phyloP scores from a whole-genome alignment of 1,140 invertebrate species.

The Papilio polytes region DNA sequence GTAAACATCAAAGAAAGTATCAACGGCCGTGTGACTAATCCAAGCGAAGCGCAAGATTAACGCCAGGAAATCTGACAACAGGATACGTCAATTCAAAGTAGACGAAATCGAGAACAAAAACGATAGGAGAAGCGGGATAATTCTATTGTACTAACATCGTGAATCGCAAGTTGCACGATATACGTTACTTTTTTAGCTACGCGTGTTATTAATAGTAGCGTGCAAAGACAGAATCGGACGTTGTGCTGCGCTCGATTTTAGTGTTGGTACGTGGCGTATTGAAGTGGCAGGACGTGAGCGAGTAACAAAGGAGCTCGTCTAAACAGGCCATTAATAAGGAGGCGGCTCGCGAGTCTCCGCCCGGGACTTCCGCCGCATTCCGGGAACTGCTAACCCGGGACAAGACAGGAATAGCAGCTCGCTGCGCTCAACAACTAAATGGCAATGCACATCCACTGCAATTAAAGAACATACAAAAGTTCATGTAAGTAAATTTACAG shows the following conservation, averaged over 20 bases:
- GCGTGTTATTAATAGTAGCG: conserved; percentile 29
- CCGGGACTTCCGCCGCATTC: conserved; percentile 76
- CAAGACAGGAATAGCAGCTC: conserved; percentile 77
- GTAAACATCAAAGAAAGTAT: conserved; percentile 61
- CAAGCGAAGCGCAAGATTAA: conserved; percentile 66
- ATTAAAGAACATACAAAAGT: conserved; percentile 9
- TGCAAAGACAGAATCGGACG: conserved; percentile 49
- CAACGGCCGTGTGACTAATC: conserved; percentile 62
- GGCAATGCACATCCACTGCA: conserved; percentile 47
- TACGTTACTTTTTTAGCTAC: conserved; percentile 46
- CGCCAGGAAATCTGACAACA: conserved; percentile 73
- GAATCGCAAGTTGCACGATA: conserved; percentile 30
- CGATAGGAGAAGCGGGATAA: conserved; percentile 44
- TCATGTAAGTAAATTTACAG: not conserved
- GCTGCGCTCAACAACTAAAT: conserved; percentile 56
- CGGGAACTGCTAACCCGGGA: conserved; percentile 69
- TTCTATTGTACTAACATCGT: conserved; percentile 50
- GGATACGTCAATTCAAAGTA: conserved; percentile 78
- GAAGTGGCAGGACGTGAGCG: conserved; percentile 72
- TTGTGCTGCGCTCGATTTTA: conserved; percentile 41
- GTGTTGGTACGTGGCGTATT: conserved; percentile 48
- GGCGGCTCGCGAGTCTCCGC: conserved; percentile 64
- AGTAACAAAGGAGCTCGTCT: conserved; percentile 79
- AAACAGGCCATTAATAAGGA: conserved; percentile 82
- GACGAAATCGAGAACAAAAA: conserved; percentile 58